Conservation (phyloP, 1,140 invertebrate genomes). For the Neodiprion virginianus region DNA sequence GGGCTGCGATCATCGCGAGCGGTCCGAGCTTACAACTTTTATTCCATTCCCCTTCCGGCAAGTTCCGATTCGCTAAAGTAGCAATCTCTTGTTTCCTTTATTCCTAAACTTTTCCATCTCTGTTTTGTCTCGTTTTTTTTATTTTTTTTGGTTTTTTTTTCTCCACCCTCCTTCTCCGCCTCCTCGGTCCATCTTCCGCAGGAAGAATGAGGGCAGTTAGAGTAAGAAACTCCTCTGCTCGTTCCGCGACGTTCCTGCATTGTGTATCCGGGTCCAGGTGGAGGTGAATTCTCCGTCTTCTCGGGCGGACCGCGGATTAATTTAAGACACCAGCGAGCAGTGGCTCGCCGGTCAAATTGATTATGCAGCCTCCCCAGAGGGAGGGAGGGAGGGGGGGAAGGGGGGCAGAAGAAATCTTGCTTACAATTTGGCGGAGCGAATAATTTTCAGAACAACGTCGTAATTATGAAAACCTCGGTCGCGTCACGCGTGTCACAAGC, state of each 20-base stretch:
- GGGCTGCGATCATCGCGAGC: not conserved
- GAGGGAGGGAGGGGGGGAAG: too few relatives aligned
- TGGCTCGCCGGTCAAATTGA: too few relatives aligned
- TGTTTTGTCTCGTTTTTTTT: not conserved
- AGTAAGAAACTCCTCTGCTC: not conserved
- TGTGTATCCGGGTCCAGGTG: not conserved
- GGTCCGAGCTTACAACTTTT: not conserved
- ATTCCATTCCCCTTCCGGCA: not conserved
- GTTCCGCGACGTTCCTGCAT: not conserved
- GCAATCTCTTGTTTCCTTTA: conserved; percentile 5
- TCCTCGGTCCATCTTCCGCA: too few relatives aligned
- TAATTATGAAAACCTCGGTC: not conserved
- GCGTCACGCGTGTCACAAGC: too few relatives aligned
- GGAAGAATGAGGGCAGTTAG: not conserved
- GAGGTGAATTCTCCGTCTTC: too few relatives aligned
- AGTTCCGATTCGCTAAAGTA: conserved; percentile 2
- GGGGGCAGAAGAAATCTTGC: too few relatives aligned
- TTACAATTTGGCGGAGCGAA: too few relatives aligned
- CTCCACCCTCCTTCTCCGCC: not conserved
- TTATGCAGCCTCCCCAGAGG: too few relatives aligned
- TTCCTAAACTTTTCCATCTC: conserved; percentile 4
- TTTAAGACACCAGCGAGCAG: too few relatives aligned
- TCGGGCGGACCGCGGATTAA: too few relatives aligned
- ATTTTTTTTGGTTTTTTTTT: not conserved
- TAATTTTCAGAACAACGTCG: too few relatives aligned